These are phyloP conservation scores for Bubo blakistoni DNA, from an alignment of 2,113 vertebrate genomes.

Conservation along the genomic window DNA sequence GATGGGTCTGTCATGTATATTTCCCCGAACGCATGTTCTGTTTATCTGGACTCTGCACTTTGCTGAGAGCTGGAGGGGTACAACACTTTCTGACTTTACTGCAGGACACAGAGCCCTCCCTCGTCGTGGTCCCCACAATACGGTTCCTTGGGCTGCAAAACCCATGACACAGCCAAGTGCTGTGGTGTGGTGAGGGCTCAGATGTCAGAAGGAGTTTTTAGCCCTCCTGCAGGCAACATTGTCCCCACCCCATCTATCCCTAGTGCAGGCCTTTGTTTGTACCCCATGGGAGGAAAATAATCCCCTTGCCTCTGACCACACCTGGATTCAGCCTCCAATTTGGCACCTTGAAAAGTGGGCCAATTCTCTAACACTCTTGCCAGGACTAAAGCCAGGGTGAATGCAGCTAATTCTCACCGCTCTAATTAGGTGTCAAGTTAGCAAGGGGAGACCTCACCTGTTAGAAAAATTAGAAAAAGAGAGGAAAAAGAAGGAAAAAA, in stretches of 20 bases:
- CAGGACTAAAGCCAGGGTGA: slow-evolving; percentile 54
- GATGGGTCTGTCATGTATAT: rapidly evolving
- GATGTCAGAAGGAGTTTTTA: slow-evolving; percentile 46
- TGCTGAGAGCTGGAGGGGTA: neutral
- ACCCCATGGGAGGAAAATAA: slow-evolving; percentile 70
- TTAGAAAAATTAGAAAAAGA: neutral
- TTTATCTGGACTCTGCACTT: neutral
- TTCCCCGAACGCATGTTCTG: neutral
- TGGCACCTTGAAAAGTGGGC: slow-evolving; percentile 65
- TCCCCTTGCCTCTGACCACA: slow-evolving; percentile 53
- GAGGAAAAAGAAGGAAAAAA: neutral
- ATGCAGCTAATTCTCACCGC: slow-evolving; percentile 56
- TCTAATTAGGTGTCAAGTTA: slow-evolving; percentile 56
- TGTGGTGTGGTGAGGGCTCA: neutral
- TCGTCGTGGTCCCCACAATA: rapidly evolving
- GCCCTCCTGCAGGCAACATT: slow-evolving; percentile 55
- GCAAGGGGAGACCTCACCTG: slow-evolving; percentile 38
- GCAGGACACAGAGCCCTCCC: neutral
- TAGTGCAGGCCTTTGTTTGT: slow-evolving; percentile 57
- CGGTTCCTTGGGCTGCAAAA: neutral
- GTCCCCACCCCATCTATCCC: slow-evolving; percentile 37
- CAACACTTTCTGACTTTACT: neutral
- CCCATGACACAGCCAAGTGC: neutral
- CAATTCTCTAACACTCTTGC: slow-evolving; percentile 48
- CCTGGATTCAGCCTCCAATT: slow-evolving; percentile 65